A percentile compares a stretch with the other conserved stretches of the same genome.
Conservation (phyloP, 2,113 vertebrate genomes). For the Caranx melampygus region DNA sequence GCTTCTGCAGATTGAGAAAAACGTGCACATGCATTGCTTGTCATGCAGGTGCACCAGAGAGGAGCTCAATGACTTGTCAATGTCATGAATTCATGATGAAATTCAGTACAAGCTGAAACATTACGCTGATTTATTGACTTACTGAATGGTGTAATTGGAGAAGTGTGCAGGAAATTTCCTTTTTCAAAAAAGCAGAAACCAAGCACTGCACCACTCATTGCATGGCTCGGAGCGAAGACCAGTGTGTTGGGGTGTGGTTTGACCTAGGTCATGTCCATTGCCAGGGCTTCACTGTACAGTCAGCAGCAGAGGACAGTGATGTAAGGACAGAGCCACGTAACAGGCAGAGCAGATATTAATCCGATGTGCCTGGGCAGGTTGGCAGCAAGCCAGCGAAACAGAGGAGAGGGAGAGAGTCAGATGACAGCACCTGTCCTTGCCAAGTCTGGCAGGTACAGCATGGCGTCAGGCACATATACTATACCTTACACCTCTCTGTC, state of each 20-base stretch:
- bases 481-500: not conserved
- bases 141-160: conserved; percentile 17
- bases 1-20: conserved; percentile 17
- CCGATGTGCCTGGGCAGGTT: conserved; percentile 33
- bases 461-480: not conserved
- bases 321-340: conserved; percentile 50
- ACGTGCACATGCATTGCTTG: conserved; percentile 4
- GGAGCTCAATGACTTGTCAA: conserved; percentile 19
- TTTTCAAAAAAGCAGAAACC: not conserved
- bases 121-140: conserved; percentile 15
- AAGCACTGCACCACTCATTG: not conserved
- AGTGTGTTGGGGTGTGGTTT: conserved; percentile 4
- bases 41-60: conserved; percentile 13
- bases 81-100: conserved; percentile 10
- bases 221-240: not conserved
- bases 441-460: conserved; percentile 48
- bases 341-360: conserved; percentile 56
- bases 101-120: not conserved
- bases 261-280: not conserved
- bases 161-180: not conserved
- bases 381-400: conserved; percentile 36
- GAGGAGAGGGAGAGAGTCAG: conserved; percentile 37
- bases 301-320: conserved; percentile 54
- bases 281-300: conserved; percentile 8
- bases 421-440: conserved; percentile 37